A percentile compares a stretch with the other conserved stretches of the same genome.
phyloP scores from a whole-genome alignment of 2,888 invertebrate genomes.

The Drosophila affinis region DNA sequence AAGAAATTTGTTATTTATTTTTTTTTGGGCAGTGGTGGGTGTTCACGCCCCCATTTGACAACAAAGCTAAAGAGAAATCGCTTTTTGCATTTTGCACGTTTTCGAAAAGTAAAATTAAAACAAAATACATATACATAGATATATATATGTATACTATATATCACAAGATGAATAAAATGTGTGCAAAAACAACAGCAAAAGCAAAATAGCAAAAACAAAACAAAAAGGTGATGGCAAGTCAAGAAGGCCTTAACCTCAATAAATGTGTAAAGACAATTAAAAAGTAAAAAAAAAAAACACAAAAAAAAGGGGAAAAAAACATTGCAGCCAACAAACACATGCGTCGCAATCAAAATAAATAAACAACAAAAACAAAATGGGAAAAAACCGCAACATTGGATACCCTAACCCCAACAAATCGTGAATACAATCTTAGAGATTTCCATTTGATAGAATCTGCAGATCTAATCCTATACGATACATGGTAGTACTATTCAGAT shows the following conservation, averaged over 20 bases:
- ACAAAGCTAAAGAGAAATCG: constrained; percentile 57
- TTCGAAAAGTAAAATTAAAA: constrained; percentile 43
- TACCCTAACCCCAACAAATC: background rate
- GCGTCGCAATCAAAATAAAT: constrained; percentile 48
- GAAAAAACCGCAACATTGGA: background rate
- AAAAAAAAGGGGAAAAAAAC: constrained; percentile 5
- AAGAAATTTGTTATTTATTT: background rate
- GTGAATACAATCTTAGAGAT: too few relatives aligned
- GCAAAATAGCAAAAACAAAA: constrained; percentile 3
- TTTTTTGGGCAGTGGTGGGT: background rate
- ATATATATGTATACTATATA: constrained; percentile 1
- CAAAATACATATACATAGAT: constrained; percentile 7
- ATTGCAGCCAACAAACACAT: constrained; percentile 39
- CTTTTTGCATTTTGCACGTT: constrained; percentile 55
- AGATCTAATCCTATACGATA: too few relatives aligned
- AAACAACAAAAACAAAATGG: background rate
- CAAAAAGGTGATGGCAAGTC: constrained; percentile 45
- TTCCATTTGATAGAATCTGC: too few relatives aligned
- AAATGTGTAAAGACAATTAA: constrained; percentile 72
- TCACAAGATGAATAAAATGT: constrained; percentile 10
- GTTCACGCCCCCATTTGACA: constrained; percentile 17
- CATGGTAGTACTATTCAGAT: too few relatives aligned
- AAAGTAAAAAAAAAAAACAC: constrained; percentile 41
- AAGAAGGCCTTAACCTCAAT: constrained; percentile 72
- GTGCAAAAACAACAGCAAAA: constrained; percentile 18